Evolutionary conservation across 2,888 invertebrate species (phyloP), one percentile per base, ranked within the genome.

Genomic region (Gymnosoma rotundatum): DNA sequence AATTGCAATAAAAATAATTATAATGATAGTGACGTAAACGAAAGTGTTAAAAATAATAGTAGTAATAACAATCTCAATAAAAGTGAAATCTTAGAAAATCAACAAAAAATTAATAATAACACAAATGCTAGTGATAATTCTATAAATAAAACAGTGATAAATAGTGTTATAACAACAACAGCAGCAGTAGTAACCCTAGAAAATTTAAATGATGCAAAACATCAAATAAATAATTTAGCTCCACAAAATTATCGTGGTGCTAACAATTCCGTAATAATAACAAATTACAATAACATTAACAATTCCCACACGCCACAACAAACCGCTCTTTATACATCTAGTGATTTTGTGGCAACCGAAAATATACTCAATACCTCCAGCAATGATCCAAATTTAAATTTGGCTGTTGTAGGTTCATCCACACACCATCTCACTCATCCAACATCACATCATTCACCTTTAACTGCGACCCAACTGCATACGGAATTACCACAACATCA

Each of bases 251-350:
- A 91, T 89, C 91, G 91, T 67, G 91, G 91, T 54, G 86, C 89
- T 38, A 91, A 91, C 83, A 91, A 91, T 87, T 91, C 91, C 50
- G 91, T 91, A 75, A 91, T 91, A 52, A 91, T 90, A 87, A 87
- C 91, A 54, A 91, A 89, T 78, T 89, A 83, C 80, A 87, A 78
- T 79, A 89, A 8, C 88, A 89, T 32, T 83, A 89, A 32, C 87
- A 89, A 50, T 88, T 88, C 54, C 66, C 72, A 73, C 3, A n/a
- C 61, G 56, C 50, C 56, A 25, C 66, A 70, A 61, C 69, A 63
- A 50, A n/a, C 54, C 7, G 20, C 63, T 18, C 64, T 78, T 16
- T 73, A 78, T 60, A 4, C 45, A 12, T 0, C 60, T 74, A 85
- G 73, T 50, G 84, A 87, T 63, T 79, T 83, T 76, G 72, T 85